Conservation (phyloP, 2,888 invertebrate genomes). For the Tetheella fluctuosa region DNA sequence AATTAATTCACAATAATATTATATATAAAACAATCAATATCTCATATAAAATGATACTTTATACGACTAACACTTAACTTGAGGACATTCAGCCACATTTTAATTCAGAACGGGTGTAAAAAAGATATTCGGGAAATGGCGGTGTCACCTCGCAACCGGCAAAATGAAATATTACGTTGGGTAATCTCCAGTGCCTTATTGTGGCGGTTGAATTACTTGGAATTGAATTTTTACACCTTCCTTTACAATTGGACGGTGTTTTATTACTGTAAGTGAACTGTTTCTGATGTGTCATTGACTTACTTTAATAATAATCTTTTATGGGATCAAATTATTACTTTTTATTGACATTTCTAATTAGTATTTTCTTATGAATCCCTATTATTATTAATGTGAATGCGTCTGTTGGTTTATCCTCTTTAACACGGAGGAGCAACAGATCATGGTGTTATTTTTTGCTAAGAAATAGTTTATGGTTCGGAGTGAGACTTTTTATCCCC, state of each 20-base stretch:
- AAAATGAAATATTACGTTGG: conserved; percentile 32
- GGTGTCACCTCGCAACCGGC: conserved; percentile 28
- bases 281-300: not conserved
- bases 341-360: too few relatives aligned
- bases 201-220: conserved; percentile 24
- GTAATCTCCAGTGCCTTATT: conserved; percentile 28
- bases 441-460: too few relatives aligned
- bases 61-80: not conserved
- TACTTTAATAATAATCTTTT: too few relatives aligned
- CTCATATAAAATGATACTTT: not conserved
- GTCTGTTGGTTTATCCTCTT: too few relatives aligned
- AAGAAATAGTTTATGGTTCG: too few relatives aligned
- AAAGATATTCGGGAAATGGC: conserved; percentile 32
- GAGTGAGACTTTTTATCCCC: too few relatives aligned
- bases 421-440: too few relatives aligned
- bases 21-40: not conserved
- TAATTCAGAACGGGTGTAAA: conserved; percentile 36
- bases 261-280: conserved; percentile 11
- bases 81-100: conserved; percentile 29
- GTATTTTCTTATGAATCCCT: too few relatives aligned
- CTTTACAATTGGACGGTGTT: conserved; percentile 22
- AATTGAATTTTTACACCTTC: conserved; percentile 36
- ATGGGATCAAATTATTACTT: not conserved
- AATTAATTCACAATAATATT: not conserved
- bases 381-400: too few relatives aligned